Percentiles rank a stretch among this genome's conserved stretches.
phyloP scores from a whole-genome alignment of 2,113 vertebrate genomes.

The Hemicordylus capensis region DNA sequence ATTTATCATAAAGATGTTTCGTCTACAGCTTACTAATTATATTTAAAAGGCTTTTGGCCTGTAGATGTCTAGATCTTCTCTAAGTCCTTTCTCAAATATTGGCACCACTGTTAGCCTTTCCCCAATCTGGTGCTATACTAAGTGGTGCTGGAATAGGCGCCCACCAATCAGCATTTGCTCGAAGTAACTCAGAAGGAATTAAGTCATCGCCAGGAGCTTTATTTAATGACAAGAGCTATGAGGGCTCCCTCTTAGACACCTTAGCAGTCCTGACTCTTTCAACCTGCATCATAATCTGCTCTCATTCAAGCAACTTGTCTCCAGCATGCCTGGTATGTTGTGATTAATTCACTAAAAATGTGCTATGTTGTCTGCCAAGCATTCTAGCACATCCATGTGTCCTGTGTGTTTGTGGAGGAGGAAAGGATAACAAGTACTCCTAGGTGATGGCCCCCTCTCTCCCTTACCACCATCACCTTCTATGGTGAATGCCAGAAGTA shows the following conservation, averaged over 20 bases:
- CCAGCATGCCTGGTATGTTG: constrained; percentile 9
- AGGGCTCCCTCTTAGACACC: not conserved
- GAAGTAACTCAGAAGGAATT: too few species aligned
- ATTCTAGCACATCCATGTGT: constrained; percentile 1
- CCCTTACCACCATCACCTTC: not conserved
- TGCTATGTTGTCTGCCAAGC: constrained; percentile 10
- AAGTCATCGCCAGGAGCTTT: too few species aligned
- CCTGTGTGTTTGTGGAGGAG: constrained; percentile 9
- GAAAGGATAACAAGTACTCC: constrained; percentile 1
- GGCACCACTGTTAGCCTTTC: too few species aligned
- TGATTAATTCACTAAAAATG: constrained; percentile 23
- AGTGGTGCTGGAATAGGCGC: too few species aligned
- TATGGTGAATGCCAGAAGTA: constrained; percentile 21
- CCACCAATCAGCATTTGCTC: too few species aligned
- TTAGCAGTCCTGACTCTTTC: not conserved
- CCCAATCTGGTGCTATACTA: too few species aligned
- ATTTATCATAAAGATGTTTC: too few species aligned
- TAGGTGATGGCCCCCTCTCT: not conserved
- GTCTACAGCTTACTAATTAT: too few species aligned
- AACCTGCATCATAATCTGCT: not conserved
- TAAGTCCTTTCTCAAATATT: too few species aligned
- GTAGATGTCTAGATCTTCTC: too few species aligned
- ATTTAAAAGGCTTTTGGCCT: too few species aligned
- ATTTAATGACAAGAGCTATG: too few species aligned
- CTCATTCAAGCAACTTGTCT: not conserved